Base-by-base conservation (phyloP, 2,888 invertebrate genomes). In the Chloroclysta siterata region DNA sequence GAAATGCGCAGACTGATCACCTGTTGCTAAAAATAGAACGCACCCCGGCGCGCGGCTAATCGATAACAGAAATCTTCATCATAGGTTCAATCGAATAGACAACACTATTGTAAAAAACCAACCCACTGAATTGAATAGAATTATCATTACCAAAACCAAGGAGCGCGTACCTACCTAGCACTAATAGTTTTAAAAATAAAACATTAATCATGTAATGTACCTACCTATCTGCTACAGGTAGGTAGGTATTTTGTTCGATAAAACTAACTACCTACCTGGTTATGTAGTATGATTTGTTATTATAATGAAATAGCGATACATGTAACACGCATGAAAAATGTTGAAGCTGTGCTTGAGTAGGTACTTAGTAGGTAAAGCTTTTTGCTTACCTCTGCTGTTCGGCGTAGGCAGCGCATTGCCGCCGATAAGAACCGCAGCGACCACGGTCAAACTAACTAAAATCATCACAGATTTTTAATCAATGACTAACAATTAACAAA, bases 11-110 rank as follows among this genome's bases (percentile, higher is more conserved):
- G 76, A 75, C 59, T 57, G 82, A 79, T 79, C 87, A 91, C 91
- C 87, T 91, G 93, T 91, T 92, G 93, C 89, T 91, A 91, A 85
- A 87, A 84, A 84, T 89, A 90, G 90, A 88, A 76, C 82, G 75
- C 78, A 80, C 78, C 79, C 80, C 78, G 73, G 79, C 73, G 14
- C 15, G 77, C 79, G 77, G 75, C 72, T 14, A 48, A 72, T 68
- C 78, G 79, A 79, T 52, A 28, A 78, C 33, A 8, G 56, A 42
- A 51, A 46, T n/a, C 15, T 33, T 14, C 33, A 33, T 51, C 7
- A 50, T 36, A 10, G 14, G 14, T 15, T 15, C 15, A 14, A 36
- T 36, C 47, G 11, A 47, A 47, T 29, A 3, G 33, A 15, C 22
- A 33, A 56, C 57, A 53, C 42, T 60, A 39, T 33, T 56, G 28